These are phyloP conservation scores for Patella pellucida DNA, from an alignment of 2,888 invertebrate species.

Conservation along the genomic window DNA sequence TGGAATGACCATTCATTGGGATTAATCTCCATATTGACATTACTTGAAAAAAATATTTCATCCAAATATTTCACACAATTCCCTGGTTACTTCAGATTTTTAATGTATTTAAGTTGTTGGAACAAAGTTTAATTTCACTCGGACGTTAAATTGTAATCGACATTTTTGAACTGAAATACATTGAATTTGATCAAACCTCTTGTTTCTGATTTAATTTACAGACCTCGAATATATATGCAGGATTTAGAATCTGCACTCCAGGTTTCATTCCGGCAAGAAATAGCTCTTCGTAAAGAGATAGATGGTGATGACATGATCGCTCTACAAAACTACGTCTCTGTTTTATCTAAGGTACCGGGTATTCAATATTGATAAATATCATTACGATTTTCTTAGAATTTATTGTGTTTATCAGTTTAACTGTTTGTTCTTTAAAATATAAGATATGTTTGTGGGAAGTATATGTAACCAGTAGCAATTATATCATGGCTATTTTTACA, in stretches of 20 bases:
- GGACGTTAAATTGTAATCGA: too few species aligned
- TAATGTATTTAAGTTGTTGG: too few species aligned
- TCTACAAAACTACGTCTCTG: slow-evolving; percentile 81
- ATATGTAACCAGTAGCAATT: too few species aligned
- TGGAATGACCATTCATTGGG: too few species aligned
- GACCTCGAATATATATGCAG: slow-evolving; percentile 79
- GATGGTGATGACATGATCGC: slow-evolving; percentile 81
- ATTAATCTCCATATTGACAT: too few species aligned
- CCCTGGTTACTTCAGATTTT: too few species aligned
- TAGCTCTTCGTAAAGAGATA: slow-evolving; percentile 80
- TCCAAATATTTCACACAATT: too few species aligned
- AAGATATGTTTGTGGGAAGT: background rate
- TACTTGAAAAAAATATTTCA: too few species aligned
- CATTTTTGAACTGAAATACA: too few species aligned
- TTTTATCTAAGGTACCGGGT: slow-evolving; percentile 79
- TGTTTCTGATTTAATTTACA: slow-evolving; percentile 24
- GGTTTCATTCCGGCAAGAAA: slow-evolving; percentile 86
- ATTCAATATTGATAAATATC: slow-evolving; percentile 4
- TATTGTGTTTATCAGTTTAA: background rate
- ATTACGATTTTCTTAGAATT: background rate
- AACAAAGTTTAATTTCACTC: too few species aligned
- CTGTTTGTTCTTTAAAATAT: background rate
- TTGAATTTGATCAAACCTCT: background rate
- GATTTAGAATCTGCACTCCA: slow-evolving; percentile 91
- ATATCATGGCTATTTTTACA: too few species aligned